Conservation (phyloP, 2,888 invertebrate species). For the Pilophorus perplexus region DNA sequence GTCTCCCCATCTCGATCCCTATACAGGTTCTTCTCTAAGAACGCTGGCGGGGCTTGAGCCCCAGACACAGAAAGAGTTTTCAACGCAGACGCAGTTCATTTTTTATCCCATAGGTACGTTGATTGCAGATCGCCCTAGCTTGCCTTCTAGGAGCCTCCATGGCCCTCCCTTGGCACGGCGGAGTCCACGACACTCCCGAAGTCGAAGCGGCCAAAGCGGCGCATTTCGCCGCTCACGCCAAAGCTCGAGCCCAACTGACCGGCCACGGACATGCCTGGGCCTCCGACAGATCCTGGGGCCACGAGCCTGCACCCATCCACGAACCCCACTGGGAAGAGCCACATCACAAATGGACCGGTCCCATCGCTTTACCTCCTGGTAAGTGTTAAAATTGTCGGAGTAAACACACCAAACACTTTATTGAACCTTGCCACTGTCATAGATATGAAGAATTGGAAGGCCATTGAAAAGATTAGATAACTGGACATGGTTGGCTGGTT, state of each 20-base stretch:
- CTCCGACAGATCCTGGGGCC: conserved; percentile 13
- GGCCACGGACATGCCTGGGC: conserved; percentile 37
- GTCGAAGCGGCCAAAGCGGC: conserved; percentile 37
- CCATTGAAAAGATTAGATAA: too few relatives aligned
- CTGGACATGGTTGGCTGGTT: too few relatives aligned
- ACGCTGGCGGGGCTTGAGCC: too few relatives aligned
- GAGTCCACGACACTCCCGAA: conserved; percentile 36
- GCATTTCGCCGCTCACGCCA: conserved; percentile 35
- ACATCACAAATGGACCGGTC: conserved; percentile 39
- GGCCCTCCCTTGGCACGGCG: conserved; percentile 23
- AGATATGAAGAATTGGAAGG: too few relatives aligned
- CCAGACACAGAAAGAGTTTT: too few relatives aligned
- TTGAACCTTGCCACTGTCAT: too few relatives aligned
- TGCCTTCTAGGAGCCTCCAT: conserved; percentile 9
- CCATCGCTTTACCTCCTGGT: conserved; percentile 43
- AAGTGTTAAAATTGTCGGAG: not conserved
- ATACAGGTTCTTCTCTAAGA: too few relatives aligned
- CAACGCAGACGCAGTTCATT: too few relatives aligned
- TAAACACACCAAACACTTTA: too few relatives aligned
- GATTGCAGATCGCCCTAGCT: not conserved
- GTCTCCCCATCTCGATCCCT: too few relatives aligned
- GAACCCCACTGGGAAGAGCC: not conserved
- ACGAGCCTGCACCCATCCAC: not conserved
- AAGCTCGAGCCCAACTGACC: conserved; percentile 44
- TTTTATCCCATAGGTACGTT: too few relatives aligned